Conservation (phyloP, 2,888 invertebrate species). For the Caenorhabditis uteleia region DNA sequence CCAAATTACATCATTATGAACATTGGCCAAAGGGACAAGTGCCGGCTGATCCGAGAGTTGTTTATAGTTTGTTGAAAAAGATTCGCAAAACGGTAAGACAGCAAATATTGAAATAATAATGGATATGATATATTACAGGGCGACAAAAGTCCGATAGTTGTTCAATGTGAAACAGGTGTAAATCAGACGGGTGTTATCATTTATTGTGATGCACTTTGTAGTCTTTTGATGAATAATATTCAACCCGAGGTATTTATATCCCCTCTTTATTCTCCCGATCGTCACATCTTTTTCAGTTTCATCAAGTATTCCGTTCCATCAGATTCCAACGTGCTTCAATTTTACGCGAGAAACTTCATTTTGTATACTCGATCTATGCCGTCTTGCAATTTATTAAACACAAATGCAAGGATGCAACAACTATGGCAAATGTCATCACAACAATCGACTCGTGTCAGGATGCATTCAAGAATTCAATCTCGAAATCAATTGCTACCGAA, state of each 20-base stretch:
- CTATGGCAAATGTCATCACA: no score
- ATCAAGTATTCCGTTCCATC: neutral
- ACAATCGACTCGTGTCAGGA: no score
- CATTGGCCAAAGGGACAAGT: neutral
- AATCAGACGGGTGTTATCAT: neutral
- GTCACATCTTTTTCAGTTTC: no score
- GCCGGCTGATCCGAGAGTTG: neutral
- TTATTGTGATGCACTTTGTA: neutral
- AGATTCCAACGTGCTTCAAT: neutral
- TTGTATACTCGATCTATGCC: neutral
- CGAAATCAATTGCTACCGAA: no score
- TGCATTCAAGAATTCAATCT: no score
- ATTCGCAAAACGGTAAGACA: neutral
- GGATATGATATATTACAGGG: neutral
- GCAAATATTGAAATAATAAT: neutral
- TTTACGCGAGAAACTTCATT: neutral
- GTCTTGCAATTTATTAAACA: neutral
- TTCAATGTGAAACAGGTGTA: constrained; percentile 1
- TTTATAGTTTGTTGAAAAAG: neutral
- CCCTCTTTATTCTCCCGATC: neutral
- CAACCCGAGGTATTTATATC: neutral
- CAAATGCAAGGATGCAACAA: no score
- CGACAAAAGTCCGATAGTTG: neutral
- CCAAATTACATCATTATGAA: neutral
- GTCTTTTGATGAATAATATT: neutral